Conservation (phyloP, 2,888 invertebrate species). For the Nipponacmea schrenckii region DNA sequence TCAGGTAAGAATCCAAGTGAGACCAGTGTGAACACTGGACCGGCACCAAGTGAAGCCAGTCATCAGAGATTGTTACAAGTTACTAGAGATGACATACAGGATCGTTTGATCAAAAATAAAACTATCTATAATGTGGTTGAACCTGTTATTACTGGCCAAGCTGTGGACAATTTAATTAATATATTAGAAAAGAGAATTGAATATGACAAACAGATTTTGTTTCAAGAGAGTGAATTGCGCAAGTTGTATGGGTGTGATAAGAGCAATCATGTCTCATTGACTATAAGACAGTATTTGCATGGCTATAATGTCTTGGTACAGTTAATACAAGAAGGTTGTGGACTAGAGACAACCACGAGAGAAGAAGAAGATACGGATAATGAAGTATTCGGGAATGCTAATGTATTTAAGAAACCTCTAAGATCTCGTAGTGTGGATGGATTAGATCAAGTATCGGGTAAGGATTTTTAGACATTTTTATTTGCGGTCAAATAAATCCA, state of each 20-base stretch:
- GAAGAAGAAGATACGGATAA: conserved; percentile 22
- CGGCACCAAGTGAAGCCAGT: conserved; percentile 84
- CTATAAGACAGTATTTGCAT: conserved; percentile 48
- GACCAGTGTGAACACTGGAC: conserved; percentile 69
- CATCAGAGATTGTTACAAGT: conserved; percentile 89
- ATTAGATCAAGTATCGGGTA: neutral
- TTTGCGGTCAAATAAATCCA: too few species aligned
- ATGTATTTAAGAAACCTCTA: neutral
- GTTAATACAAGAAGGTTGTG: conserved; percentile 32
- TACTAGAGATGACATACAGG: conserved; percentile 86
- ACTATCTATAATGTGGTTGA: conserved; percentile 78
- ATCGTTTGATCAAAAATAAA: conserved; percentile 90
- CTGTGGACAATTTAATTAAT: conserved; percentile 79
- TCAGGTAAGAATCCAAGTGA: conserved; percentile 57
- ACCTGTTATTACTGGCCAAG: conserved; percentile 83
- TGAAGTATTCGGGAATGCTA: conserved; percentile 1
- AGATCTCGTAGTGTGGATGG: neutral
- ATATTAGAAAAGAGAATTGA: conserved; percentile 83
- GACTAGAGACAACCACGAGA: conserved; percentile 31
- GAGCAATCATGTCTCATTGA: conserved; percentile 37
- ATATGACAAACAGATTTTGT: conserved; percentile 88
- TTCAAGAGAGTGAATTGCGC: conserved; percentile 74
- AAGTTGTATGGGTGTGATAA: conserved; percentile 67
- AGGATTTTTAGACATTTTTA: too few species aligned
- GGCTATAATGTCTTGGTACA: conserved; percentile 47